Conservation (phyloP, 2,888 invertebrate species). For the Meliscaeva auricollis region DNA sequence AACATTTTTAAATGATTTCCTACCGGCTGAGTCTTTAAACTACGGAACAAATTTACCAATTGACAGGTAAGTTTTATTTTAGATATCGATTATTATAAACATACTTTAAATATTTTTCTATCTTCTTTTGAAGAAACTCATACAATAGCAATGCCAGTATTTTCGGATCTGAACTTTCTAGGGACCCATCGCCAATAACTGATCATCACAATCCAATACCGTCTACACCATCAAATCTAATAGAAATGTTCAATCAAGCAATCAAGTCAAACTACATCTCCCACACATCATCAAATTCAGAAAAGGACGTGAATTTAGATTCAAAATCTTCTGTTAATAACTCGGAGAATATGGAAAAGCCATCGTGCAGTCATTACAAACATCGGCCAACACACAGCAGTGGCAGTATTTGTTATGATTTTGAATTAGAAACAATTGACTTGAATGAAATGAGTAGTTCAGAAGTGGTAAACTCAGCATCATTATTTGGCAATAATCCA, state of each 20-base stretch:
- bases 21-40: constrained; percentile 80
- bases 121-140: constrained; percentile 76
- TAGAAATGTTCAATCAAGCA: constrained; percentile 32
- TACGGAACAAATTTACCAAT: constrained; percentile 83
- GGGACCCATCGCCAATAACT: constrained; percentile 79
- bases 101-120: background rate
- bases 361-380: constrained; percentile 35
- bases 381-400: constrained; percentile 48
- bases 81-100: background rate
- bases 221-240: constrained; percentile 34
- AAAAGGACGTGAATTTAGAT: constrained; percentile 30
- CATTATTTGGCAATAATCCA: constrained; percentile 81
- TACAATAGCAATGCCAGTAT: constrained; percentile 81
- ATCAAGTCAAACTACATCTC: background rate
- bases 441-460: constrained; percentile 15
- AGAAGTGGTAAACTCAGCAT: constrained; percentile 78
- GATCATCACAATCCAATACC: constrained; percentile 34
- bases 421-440: constrained; percentile 34
- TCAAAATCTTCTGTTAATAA: background rate
- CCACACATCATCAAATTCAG: constrained; percentile 29
- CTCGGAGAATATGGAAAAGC: constrained; percentile 14
- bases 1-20: constrained; percentile 80
- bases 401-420: constrained; percentile 50
- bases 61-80: constrained; percentile 78
- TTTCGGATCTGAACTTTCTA: constrained; percentile 82